These are phyloP conservation scores for Rhinolophus ferrumequinum DNA, from an alignment of 2,113 vertebrate species.

Conservation along the genomic window DNA sequence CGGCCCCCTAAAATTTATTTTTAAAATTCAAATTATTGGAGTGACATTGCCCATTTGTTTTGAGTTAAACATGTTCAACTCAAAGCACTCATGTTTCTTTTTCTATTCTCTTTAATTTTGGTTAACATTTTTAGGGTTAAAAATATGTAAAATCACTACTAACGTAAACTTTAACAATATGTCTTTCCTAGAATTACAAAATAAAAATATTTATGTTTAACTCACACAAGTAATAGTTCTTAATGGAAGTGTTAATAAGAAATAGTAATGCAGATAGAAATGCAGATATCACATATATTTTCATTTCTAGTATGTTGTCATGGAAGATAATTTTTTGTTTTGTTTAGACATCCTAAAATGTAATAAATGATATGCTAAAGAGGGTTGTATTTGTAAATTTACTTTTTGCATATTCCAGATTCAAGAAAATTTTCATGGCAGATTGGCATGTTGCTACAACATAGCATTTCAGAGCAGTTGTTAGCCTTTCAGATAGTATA, in stretches of 20 bases:
- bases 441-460: constrained; percentile 69
- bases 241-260: constrained; percentile 10
- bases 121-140: not conserved
- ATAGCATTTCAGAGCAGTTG: constrained; percentile 71
- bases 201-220: constrained; percentile 50
- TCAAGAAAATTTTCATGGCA: constrained; percentile 64
- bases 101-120: not conserved
- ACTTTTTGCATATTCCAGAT: constrained; percentile 65
- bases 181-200: constrained; percentile 37
- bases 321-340: constrained; percentile 62
- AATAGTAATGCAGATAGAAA: constrained; percentile 1
- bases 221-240: not conserved
- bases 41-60: constrained; percentile 14
- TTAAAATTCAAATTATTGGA: no score
- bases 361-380: constrained; percentile 61
- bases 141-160: not conserved
- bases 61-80: not conserved
- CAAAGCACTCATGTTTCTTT: constrained; percentile 4
- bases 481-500: constrained; percentile 59
- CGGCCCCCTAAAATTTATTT: no score
- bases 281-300: not conserved
- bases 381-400: constrained; percentile 68
- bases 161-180: constrained; percentile 6
- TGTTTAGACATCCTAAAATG: constrained; percentile 56
- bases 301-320: constrained; percentile 47